phyloP scores from a whole-genome alignment of 2,113 vertebrate genomes.

The Abramis brama region DNA sequence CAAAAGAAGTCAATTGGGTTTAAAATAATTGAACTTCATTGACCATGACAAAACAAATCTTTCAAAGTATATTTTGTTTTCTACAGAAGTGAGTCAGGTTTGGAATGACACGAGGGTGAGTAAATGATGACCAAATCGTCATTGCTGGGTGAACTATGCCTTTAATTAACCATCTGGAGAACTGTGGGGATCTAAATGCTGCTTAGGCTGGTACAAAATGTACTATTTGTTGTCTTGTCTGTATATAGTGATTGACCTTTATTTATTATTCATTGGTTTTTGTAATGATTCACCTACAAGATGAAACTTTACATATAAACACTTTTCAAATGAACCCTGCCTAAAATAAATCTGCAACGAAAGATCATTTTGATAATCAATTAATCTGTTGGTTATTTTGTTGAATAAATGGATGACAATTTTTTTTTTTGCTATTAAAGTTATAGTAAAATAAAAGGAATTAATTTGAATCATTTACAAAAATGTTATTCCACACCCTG shows the following conservation, averaged over 20 bases:
- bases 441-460: background rate
- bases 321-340: background rate
- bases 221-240: background rate
- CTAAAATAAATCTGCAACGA: background rate
- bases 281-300: background rate
- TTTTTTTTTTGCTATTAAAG: background rate
- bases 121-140: background rate
- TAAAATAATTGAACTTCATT: background rate
- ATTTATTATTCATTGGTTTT: background rate
- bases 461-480: background rate
- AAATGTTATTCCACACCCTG: background rate
- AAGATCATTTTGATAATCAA: background rate
- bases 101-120: background rate
- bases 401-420: background rate
- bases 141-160: background rate
- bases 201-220: conserved; percentile 2
- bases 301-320: background rate
- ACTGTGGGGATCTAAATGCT: background rate
- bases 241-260: background rate
- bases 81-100: background rate
- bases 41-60: background rate
- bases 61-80: background rate
- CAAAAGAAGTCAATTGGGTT: background rate
- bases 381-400: background rate
- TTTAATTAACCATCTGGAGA: background rate